A percentile compares a stretch with the other conserved stretches of the same genome.
These are phyloP conservation scores for Trachelipus rathkii DNA, from an alignment of 1,140 invertebrate genomes.

Conservation along the genomic window DNA sequence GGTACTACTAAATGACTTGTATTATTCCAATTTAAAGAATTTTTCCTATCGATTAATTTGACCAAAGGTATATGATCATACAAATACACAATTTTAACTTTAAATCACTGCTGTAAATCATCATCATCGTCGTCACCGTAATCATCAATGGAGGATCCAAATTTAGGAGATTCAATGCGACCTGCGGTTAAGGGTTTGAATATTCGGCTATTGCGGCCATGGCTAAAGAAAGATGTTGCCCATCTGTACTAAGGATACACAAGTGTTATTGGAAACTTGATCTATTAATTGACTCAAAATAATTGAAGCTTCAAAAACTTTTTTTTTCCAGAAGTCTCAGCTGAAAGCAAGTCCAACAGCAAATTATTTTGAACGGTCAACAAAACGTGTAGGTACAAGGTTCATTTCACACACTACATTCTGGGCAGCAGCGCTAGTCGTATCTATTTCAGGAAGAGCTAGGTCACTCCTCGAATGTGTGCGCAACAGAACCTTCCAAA, in stretches of 20 bases:
- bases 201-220: background rate
- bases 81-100: too few relatives aligned
- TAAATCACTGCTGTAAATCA: background rate
- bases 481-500: background rate
- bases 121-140: background rate
- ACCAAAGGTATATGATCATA: too few relatives aligned
- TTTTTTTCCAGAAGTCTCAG: background rate
- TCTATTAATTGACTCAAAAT: background rate
- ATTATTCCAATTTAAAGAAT: too few relatives aligned
- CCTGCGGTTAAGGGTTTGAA: background rate
- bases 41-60: too few relatives aligned
- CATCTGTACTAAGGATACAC: background rate
- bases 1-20: too few relatives aligned
- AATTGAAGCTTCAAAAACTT: background rate
- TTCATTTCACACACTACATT: background rate
- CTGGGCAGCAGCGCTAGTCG: background rate
- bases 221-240: background rate
- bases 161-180: background rate
- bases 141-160: background rate
- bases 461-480: background rate
- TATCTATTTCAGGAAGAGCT: background rate
- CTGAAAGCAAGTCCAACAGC: background rate
- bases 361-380: background rate
- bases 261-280: background rate
- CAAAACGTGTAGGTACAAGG: background rate